These are phyloP conservation scores for Cantharis flavilabris DNA, from an alignment of 2,888 invertebrate genomes.

Conservation along the genomic window DNA sequence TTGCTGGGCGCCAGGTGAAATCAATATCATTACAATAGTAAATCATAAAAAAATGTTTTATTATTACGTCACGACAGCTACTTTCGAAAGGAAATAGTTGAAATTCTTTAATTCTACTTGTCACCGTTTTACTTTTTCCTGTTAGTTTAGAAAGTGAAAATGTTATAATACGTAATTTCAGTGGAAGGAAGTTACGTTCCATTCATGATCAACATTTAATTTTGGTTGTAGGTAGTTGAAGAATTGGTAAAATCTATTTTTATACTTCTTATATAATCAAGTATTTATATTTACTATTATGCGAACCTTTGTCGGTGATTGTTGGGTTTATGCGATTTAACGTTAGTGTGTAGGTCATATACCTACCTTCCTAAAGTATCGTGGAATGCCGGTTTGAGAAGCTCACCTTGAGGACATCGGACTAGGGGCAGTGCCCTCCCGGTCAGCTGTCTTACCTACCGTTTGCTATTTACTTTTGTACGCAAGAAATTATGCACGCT, in stretches of 20 bases:
- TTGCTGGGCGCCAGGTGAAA: too few species aligned
- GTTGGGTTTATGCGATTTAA: slow-evolving; percentile 13
- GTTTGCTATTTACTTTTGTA: slow-evolving; percentile 10
- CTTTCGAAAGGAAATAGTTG: neutral
- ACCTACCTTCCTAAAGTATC: slow-evolving; percentile 22
- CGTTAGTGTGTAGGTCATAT: slow-evolving; percentile 19
- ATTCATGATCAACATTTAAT: neutral
- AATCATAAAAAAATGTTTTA: neutral
- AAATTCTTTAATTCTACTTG: neutral
- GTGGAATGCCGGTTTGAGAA: slow-evolving; percentile 37
- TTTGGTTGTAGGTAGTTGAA: neutral
- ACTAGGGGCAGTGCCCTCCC: slow-evolving; percentile 37
- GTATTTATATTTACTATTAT: neutral
- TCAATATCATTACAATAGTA: neutral
- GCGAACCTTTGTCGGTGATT: slow-evolving; percentile 8
- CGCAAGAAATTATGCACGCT: neutral
- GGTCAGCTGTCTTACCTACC: slow-evolving; percentile 22
- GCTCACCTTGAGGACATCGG: slow-evolving; percentile 43
- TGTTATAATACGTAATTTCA: neutral
- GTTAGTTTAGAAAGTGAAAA: neutral
- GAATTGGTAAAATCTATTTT: neutral
- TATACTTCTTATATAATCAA: neutral
- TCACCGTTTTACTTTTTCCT: neutral
- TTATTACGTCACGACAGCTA: neutral
- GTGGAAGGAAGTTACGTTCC: neutral